Evolutionary conservation across 2,888 invertebrate genomes (phyloP).

Genomic region (Mythimna lalbum): DNA sequence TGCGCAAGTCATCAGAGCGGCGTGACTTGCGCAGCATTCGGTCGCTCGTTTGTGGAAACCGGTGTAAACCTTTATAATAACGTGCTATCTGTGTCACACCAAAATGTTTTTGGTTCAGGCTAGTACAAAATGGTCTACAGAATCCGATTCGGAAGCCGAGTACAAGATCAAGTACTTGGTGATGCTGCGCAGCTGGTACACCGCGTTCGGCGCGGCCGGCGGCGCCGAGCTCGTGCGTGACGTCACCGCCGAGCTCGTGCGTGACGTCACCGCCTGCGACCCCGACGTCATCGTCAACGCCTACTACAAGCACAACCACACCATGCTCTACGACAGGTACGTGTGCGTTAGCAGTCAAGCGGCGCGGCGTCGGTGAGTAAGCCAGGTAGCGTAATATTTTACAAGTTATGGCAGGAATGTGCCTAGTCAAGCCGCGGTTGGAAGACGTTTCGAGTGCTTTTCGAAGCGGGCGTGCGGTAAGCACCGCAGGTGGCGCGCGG

Average conservation of each 20-base stretch:
- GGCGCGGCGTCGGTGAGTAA: too few species aligned
- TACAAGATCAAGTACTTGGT: slow-evolving; percentile 57
- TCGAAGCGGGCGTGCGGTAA: too few species aligned
- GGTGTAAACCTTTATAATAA: too few species aligned
- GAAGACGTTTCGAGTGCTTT: too few species aligned
- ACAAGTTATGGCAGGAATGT: too few species aligned
- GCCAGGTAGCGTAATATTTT: too few species aligned
- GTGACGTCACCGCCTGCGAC: slow-evolving; percentile 55
- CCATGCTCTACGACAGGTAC: slow-evolving; percentile 86
- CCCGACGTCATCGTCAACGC: slow-evolving; percentile 77
- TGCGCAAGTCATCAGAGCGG: too few species aligned
- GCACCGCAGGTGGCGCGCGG: too few species aligned
- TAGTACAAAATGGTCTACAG: slow-evolving; percentile 14
- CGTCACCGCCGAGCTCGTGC: slow-evolving; percentile 42
- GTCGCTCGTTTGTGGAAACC: too few species aligned
- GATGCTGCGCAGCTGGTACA: slow-evolving; percentile 69
- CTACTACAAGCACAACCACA: slow-evolving; percentile 77
- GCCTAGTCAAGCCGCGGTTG: too few species aligned
- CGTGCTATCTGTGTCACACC: not conserved
- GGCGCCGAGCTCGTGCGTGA: slow-evolving; percentile 35
- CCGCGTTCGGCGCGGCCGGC: slow-evolving; percentile 45
- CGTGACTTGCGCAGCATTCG: too few species aligned
- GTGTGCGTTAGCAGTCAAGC: slow-evolving; percentile 19
- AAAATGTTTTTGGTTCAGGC: slow-evolving; percentile 45
- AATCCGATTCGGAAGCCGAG: slow-evolving; percentile 11